Evolutionary conservation across 2,888 invertebrate genomes (phyloP), one percentile per base, ranked within the genome.

Genomic region (Luperina testacea): DNA sequence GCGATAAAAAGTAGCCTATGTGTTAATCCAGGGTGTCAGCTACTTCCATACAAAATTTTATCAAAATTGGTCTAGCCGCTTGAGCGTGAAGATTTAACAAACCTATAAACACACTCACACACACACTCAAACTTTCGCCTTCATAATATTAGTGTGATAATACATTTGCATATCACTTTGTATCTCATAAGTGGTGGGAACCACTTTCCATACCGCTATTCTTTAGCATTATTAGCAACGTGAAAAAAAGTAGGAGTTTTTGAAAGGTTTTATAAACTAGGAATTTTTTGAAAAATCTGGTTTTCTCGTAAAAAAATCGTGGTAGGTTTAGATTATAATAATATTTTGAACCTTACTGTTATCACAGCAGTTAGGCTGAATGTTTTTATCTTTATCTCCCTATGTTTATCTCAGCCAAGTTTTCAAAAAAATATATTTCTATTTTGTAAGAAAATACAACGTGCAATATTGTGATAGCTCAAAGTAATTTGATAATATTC

Each of bases 391-490:
- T 65, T 42, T 73, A 61, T 32, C 57, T 59, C 13, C 7, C 17
- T 57, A 1, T 65, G 1, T 48, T 67, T 67, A 27, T n/a, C 20
- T 42, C 3, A 13, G 15, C 4, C 13, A 27, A 11, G 8, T 64
- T 61, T 61, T 38, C 3, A 11, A 53, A 38, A 65, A 69, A 70
- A 63, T 7, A 67, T 8, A 6, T 38, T 65, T 68, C 0, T 13
- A 8, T 61, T 76, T 63, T 71, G 45, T 70, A 38, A 32, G 20
- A 59, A 72, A 72, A 65, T 72, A 78, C 24, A 2, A 13, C 15
- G 9, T 9, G 51, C 15, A 4, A 15, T 59, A n/a, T n/a, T 64
- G 42, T 38, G 24, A 64, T 77, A 69, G 45, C 63, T 59, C 6
- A 0, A 59, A 42, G 57, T 59, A 51, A 68, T 61, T 61, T 61